A percentile compares a stretch with the other conserved stretches of the same genome.
Evolutionary conservation across 2,888 invertebrate genomes (phyloP).

Genomic region (Pinctada fucata): DNA sequence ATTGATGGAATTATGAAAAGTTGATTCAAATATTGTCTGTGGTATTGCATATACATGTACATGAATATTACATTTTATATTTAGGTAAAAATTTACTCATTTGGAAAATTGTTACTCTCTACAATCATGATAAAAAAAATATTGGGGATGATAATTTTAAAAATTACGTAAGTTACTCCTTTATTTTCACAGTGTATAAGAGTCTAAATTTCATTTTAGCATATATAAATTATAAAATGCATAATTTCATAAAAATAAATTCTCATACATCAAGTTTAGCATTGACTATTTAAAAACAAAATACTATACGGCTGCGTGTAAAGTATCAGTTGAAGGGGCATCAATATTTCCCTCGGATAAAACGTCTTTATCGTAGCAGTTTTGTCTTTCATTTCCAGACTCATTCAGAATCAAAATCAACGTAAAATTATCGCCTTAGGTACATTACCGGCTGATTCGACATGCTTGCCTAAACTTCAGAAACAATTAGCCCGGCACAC

Average conservation of each 20-base stretch:
- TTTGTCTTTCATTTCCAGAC: background rate
- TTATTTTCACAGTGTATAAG: too few relatives aligned
- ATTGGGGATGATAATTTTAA: too few relatives aligned
- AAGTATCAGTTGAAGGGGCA: too few relatives aligned
- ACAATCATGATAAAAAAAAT: too few relatives aligned
- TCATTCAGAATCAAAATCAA: background rate
- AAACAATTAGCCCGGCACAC: conserved; percentile 4
- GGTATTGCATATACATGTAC: background rate
- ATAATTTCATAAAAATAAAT: background rate
- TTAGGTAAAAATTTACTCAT: background rate
- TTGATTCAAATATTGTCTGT: background rate
- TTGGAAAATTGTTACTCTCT: too few relatives aligned
- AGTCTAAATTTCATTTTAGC: too few relatives aligned
- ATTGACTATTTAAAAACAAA: background rate
- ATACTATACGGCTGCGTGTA: background rate
- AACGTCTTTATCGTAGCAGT: background rate
- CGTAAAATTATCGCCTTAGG: background rate
- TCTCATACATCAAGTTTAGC: background rate
- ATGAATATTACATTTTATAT: background rate
- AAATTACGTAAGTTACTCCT: too few relatives aligned
- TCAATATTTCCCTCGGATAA: background rate
- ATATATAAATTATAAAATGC: too few relatives aligned
- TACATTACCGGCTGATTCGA: background rate
- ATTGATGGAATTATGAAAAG: background rate
- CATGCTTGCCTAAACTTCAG: background rate